Conservation (phyloP, 2,888 invertebrate genomes). For the Agrotis clavis region DNA sequence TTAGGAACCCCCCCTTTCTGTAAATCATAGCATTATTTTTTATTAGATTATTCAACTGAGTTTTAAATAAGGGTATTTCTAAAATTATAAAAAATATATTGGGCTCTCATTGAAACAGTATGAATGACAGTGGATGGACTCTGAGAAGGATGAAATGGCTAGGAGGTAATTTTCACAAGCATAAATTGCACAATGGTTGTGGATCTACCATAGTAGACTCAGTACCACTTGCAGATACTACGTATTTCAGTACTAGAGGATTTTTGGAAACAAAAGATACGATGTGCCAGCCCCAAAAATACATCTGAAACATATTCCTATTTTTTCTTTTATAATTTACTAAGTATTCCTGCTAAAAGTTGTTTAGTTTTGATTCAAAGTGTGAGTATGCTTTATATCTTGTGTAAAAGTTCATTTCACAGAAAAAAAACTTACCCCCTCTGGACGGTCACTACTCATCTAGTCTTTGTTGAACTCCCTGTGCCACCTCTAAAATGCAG, state of each 20-base stretch:
- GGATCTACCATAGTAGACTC: too few species aligned
- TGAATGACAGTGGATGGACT: background rate
- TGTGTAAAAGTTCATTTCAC: background rate
- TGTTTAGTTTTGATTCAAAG: background rate
- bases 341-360: background rate
- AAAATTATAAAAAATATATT: background rate
- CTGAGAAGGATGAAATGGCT: too few species aligned
- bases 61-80: background rate
- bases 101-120: background rate
- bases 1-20: conserved; percentile 76
- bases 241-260: too few species aligned
- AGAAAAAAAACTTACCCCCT: conserved; percentile 45
- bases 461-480: conserved; percentile 9
- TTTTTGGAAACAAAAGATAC: background rate
- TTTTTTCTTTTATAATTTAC: background rate
- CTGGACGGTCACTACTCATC: conserved; percentile 52
- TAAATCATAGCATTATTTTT: conserved; percentile 41
- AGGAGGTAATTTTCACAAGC: too few species aligned
- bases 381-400: background rate
- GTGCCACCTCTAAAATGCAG: conserved; percentile 2
- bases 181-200: too few species aligned
- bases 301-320: too few species aligned
- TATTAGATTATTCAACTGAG: too few species aligned
- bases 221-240: too few species aligned
- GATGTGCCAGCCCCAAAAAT: too few species aligned